These are phyloP conservation scores for Scaptomyza cyrtandrae DNA, from an alignment of 2,888 invertebrate species.

Conservation along the genomic window DNA sequence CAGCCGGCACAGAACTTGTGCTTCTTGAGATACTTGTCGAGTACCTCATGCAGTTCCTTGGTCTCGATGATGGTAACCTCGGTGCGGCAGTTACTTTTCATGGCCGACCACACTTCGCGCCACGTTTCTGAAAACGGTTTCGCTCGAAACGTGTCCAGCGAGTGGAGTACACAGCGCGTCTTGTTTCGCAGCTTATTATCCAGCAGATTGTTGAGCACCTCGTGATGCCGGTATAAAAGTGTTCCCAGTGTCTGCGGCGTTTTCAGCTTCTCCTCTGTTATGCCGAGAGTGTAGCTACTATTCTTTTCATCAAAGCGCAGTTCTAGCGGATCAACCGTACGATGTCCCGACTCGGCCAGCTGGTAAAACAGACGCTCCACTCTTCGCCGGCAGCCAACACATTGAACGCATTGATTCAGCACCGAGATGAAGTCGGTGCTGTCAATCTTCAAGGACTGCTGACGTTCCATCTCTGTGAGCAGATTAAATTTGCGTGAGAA, in stretches of 20 bases:
- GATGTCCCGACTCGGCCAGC: constrained; percentile 92
- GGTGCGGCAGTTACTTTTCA: constrained; percentile 91
- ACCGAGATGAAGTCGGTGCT: constrained; percentile 93
- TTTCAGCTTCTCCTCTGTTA: constrained; percentile 91
- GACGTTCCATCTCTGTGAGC: constrained; percentile 91
- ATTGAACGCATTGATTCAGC: constrained; percentile 95
- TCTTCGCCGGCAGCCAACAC: constrained; percentile 96
- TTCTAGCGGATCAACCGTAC: constrained; percentile 94
- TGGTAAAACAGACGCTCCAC: constrained; percentile 95
- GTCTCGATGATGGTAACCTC: constrained; percentile 95
- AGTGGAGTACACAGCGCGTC: constrained; percentile 94
- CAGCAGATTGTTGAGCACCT: constrained; percentile 90
- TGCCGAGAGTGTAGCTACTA: constrained; percentile 90
- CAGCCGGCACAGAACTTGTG: constrained; percentile 97
- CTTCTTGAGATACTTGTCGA: constrained; percentile 95
- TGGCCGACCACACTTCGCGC: constrained; percentile 94
- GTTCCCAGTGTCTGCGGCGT: constrained; percentile 93
- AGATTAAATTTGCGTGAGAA: constrained; percentile 93
- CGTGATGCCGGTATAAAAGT: constrained; percentile 93
- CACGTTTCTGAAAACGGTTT: constrained; percentile 90
- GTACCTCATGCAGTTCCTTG: constrained; percentile 92
- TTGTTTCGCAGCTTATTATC: constrained; percentile 95
- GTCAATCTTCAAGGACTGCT: constrained; percentile 92
- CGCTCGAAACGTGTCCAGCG: constrained; percentile 93
- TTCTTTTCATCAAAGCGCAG: constrained; percentile 85